Conservation (phyloP, 2,113 vertebrate genomes). For the Dipodomys spectabilis region DNA sequence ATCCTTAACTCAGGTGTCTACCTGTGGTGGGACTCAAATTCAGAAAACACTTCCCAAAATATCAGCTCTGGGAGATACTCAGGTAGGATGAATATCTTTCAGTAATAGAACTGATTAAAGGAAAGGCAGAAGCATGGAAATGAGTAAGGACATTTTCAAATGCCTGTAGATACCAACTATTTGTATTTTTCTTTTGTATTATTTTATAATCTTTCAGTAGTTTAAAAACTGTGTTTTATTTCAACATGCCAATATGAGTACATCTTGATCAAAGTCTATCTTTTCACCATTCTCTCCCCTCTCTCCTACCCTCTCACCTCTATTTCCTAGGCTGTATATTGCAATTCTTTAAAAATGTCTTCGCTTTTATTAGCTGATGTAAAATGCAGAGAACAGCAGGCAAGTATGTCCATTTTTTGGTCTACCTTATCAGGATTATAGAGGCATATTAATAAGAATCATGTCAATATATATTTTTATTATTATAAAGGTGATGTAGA, state of each 20-base stretch:
- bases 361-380: conserved; percentile 48
- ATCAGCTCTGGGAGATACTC: background rate
- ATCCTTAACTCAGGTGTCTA: conserved; percentile 42
- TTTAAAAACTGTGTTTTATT: too few species aligned
- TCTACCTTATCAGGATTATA: conserved; percentile 46
- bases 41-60: conserved; percentile 33
- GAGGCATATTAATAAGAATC: background rate
- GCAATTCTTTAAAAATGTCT: background rate
- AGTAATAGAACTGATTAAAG: background rate
- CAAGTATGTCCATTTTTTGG: background rate
- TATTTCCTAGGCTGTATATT: too few species aligned
- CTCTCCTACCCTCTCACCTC: too few species aligned
- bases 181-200: background rate
- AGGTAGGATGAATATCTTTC: background rate
- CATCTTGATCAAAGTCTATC: too few species aligned
- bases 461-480: background rate
- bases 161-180: conserved; percentile 12
- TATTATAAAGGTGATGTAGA: too few species aligned
- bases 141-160: background rate
- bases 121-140: conserved; percentile 1
- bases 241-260: too few species aligned
- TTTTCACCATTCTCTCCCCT: too few species aligned
- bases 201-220: too few species aligned
- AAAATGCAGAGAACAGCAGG: conserved; percentile 16
- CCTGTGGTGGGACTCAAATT: conserved; percentile 14